A percentile compares a stretch with the other conserved stretches of the same genome.
Conservation (phyloP, 2,113 vertebrate genomes). For the Bubo scandiacus region DNA sequence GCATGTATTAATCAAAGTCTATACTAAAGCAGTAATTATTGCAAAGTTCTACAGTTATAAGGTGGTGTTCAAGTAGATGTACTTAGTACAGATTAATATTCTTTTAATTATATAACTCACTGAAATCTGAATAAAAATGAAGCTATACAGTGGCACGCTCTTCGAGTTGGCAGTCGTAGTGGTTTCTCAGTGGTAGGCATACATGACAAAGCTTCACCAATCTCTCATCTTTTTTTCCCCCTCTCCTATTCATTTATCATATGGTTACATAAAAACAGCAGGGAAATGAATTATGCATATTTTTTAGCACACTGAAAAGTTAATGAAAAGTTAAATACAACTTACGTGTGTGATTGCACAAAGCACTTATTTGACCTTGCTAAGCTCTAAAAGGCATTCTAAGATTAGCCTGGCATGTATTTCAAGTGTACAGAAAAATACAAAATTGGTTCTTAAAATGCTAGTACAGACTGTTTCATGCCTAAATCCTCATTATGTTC, state of each 20-base stretch:
- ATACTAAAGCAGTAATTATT: constrained; percentile 24
- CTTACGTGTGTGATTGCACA: constrained; percentile 23
- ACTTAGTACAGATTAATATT: constrained; percentile 22
- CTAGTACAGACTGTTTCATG: constrained; percentile 27
- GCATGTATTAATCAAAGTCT: constrained; percentile 1
- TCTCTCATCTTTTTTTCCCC: not conserved
- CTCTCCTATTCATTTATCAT: not conserved
- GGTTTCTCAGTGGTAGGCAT: not conserved
- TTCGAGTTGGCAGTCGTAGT: not conserved
- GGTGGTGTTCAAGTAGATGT: not conserved
- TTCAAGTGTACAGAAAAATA: constrained; percentile 17
- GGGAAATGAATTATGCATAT: constrained; percentile 30
- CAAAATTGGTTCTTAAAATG: not conserved
- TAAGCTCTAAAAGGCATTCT: constrained; percentile 32
- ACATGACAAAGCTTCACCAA: not conserved
- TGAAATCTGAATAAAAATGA: constrained; percentile 9
- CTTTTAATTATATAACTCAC: constrained; percentile 29
- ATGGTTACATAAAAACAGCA: constrained; percentile 37
- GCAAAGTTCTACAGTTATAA: not conserved
- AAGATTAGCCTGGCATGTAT: constrained; percentile 49
- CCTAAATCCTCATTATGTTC: constrained; percentile 27
- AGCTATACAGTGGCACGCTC: not conserved
- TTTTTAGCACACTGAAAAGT: constrained; percentile 36
- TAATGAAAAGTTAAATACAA: constrained; percentile 57
- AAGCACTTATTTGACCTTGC: constrained; percentile 44